These are phyloP conservation scores for Zeugodacus cucurbitae DNA, from an alignment of 1,140 invertebrate genomes.

Conservation along the genomic window DNA sequence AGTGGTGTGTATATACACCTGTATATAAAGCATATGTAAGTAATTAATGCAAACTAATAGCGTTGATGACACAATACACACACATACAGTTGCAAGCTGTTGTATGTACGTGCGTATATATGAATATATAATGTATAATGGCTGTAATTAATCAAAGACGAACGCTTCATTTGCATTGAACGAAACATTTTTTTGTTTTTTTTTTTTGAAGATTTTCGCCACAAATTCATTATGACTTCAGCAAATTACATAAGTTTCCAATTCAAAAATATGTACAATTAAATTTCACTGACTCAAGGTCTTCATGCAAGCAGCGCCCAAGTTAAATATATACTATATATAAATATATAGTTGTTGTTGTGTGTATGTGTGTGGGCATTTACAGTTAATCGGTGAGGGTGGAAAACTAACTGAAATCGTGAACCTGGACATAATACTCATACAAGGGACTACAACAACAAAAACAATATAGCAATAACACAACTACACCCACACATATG, in stretches of 20 bases:
- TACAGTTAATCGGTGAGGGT: background rate
- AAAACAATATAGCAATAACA: background rate
- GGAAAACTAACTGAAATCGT: conserved; percentile 41
- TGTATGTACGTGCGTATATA: background rate
- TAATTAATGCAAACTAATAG: background rate
- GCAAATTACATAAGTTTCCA: background rate
- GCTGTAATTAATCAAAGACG: background rate
- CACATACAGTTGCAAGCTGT: background rate
- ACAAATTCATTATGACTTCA: background rate
- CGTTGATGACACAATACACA: background rate
- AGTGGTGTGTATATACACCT: background rate
- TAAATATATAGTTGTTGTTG: background rate
- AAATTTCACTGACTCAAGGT: conserved; percentile 19
- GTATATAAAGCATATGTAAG: background rate
- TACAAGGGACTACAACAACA: background rate
- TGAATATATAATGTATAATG: background rate
- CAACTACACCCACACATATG: background rate
- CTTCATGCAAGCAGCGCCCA: background rate
- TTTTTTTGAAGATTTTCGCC: background rate
- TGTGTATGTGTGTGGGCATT: background rate
- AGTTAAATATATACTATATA: background rate
- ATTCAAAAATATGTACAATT: conserved; percentile 17
- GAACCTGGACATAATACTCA: background rate
- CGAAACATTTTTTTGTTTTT: no score
- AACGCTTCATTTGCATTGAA: background rate